Evolutionary conservation across 2,113 vertebrate genomes (phyloP).

Genomic region (mouse (Mus musculus)): DNA sequence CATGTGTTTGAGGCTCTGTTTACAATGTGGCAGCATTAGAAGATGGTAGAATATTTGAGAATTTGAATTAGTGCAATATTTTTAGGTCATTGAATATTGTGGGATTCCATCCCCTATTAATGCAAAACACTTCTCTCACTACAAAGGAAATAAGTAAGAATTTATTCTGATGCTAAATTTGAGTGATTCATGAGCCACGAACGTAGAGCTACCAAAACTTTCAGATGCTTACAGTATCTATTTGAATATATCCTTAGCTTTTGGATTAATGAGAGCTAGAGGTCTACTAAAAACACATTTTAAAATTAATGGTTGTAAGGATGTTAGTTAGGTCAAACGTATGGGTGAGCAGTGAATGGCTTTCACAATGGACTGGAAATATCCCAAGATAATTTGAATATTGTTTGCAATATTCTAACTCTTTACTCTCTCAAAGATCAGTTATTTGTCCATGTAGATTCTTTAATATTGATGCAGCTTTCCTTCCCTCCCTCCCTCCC

Average conservation of each 20-base stretch:
- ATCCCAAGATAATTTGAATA: background rate
- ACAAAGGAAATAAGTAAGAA: background rate
- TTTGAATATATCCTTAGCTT: background rate
- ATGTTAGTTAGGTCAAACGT: background rate
- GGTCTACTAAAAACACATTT: background rate
- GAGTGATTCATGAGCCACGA: background rate
- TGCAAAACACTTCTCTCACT: background rate
- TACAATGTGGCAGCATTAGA: background rate
- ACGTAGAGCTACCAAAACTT: background rate
- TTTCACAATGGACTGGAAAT: background rate
- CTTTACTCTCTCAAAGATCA: background rate
- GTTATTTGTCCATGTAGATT: background rate
- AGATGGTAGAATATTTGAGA: background rate
- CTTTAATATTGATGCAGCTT: background rate
- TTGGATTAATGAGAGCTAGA: background rate
- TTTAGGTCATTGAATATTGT: background rate
- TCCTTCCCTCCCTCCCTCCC: background rate
- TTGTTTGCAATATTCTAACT: background rate
- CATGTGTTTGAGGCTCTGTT: background rate
- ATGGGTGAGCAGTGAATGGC: background rate
- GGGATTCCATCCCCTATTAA: no score
- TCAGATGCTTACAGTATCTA: background rate
- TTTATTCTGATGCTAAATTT: background rate
- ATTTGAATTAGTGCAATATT: background rate
- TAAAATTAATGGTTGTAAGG: background rate